phyloP scores from a whole-genome alignment of 2,113 vertebrate genomes.

The Rhizomys pruinosus region DNA sequence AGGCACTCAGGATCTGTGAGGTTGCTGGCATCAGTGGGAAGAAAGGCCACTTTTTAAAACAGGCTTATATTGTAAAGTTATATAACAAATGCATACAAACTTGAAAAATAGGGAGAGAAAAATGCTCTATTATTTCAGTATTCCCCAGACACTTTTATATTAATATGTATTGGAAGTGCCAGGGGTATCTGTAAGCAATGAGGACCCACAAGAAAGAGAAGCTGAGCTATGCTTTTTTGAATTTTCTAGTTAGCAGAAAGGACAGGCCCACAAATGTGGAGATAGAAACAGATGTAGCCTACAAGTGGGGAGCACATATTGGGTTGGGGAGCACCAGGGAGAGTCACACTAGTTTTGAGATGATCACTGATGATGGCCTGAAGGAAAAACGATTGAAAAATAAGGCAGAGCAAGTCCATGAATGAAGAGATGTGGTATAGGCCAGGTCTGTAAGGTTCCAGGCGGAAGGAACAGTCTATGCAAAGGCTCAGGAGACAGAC shows the following conservation, averaged over 20 bases:
- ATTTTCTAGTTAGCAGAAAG: background rate
- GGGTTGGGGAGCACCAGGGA: background rate
- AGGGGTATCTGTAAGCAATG: background rate
- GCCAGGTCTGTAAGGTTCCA: background rate
- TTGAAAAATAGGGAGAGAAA: background rate
- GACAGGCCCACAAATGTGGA: background rate
- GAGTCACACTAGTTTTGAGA: background rate
- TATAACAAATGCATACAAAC: background rate
- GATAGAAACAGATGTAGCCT: background rate
- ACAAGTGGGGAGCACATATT: background rate
- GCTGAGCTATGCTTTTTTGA: background rate
- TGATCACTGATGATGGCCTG: background rate
- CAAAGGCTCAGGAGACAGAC: background rate
- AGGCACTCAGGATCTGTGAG: background rate
- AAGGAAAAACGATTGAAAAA: background rate
- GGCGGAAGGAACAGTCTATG: background rate
- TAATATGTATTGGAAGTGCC: background rate
- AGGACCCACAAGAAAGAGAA: background rate
- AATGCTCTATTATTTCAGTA: background rate
- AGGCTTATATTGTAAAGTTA: slow-evolving; percentile 6
- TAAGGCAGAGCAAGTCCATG: background rate
- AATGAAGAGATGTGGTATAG: background rate
- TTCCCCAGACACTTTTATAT: background rate
- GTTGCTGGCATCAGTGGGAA: background rate
- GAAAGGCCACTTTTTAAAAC: background rate